phyloP scores from a whole-genome alignment of 2,888 invertebrate species.

The Serrognathus titanus region DNA sequence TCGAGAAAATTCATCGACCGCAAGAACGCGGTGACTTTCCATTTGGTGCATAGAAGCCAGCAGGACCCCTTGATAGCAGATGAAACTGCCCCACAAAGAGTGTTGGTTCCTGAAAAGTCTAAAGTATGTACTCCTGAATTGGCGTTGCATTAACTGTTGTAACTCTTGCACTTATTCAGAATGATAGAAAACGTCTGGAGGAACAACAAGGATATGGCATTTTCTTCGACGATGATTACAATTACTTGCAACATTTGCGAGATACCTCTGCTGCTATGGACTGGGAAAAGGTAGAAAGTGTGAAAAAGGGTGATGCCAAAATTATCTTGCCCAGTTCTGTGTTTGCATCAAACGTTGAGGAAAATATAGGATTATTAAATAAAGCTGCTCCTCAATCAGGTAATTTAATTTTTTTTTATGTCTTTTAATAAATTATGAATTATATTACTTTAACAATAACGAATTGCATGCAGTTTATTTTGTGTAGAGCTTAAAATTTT shows the following conservation, averaged over 20 bases:
- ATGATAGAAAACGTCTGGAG: constrained; percentile 57
- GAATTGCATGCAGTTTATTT: neutral
- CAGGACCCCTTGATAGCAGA: constrained; percentile 87
- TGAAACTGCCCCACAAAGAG: constrained; percentile 84
- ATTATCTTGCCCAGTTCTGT: constrained; percentile 75
- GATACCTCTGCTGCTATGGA: constrained; percentile 57
- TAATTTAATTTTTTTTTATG: constrained; percentile 32
- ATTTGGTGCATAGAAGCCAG: constrained; percentile 90
- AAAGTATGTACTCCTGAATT: constrained; percentile 43
- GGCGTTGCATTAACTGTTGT: neutral
- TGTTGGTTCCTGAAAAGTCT: constrained; percentile 56
- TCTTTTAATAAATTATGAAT: too few relatives aligned
- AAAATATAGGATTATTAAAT: constrained; percentile 78
- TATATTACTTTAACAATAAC: neutral
- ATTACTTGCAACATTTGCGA: constrained; percentile 89
- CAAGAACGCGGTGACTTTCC: constrained; percentile 87
- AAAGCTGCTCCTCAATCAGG: constrained; percentile 72
- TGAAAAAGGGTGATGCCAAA: constrained; percentile 32
- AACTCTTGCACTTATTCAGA: constrained; percentile 21
- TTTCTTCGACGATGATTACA: constrained; percentile 91
- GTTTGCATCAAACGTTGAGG: constrained; percentile 81
- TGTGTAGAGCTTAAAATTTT: neutral
- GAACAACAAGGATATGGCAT: constrained; percentile 85
- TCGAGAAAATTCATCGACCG: constrained; percentile 86
- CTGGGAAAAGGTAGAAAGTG: constrained; percentile 49